Base-by-base conservation (phyloP, 2,797 vertebrate genomes). In the Acanthiza pusilla region DNA sequence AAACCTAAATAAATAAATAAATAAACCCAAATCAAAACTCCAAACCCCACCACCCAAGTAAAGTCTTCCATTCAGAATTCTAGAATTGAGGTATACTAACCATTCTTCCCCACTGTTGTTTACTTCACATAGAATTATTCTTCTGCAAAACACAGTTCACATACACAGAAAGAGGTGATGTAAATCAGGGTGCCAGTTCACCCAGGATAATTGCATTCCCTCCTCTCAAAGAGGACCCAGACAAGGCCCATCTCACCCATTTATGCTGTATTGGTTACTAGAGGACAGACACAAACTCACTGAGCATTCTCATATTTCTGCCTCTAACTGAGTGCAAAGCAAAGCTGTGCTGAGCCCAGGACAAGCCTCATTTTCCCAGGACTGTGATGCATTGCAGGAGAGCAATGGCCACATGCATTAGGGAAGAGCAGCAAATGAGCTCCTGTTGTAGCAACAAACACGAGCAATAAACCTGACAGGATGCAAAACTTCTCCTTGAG, bases 11-110 rank as follows among this genome's bases (percentile, higher is more conserved):
- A 36, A 36, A 36, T 36, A 42, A 48, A 40, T 5, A 19, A 47
- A 36, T 36, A 53, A 48, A 84, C 19, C 9, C 8, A 38, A 66
- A 61, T 15, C 8, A 88, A 76, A 62, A 7, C 7, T 21, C 19
- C 7, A 4, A 48, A 20, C 1, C 4, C 2, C 3, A 25, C 16
- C 11, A 32, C 9, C 3, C 4, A 34, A 65, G 27, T 2, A 65
- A 67, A 66, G 45, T 9, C 22, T 58, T 54, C 50, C 63, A 42
- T 47, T 74, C 23, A 23, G 13, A 74, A 50, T 29, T 78, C 32
- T 18, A 43, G 14, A 76, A 30, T 15, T 50, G 15, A 4, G 32
- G 4, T 20, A 38, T 15, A 42, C 43, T 13, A 47, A 61, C 10
- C 9, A 43, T 32, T 50, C 16, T 58, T 42, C 14, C 32, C 13